Base-by-base conservation (phyloP, 2,797 vertebrate genomes). In the Typhlichthys eigenmanni region DNA sequence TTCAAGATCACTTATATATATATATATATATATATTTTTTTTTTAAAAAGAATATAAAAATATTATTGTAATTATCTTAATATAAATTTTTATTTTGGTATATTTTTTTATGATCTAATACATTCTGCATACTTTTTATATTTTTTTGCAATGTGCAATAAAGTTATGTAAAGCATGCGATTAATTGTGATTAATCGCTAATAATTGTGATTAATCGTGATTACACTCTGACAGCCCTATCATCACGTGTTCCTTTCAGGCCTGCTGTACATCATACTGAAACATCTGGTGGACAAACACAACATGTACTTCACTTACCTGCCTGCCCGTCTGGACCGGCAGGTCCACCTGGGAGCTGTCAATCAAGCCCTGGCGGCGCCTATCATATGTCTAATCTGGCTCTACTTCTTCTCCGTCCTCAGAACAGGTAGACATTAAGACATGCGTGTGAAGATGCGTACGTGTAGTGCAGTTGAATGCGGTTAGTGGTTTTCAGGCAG, bases 331-430 rank as follows among this genome's bases (percentile, higher is more conserved):
- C 89, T 99, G 49, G 94, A 97, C 79, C 89, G 88, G 49, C 91
- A 92, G 61, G 95, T 97, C 65, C 97, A 99, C 85, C 87, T 95
- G 7, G 93, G 87, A 13, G 98, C 96, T 1, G 96, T 99, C 79
- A 96, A 92, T 80, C 96, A 98, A 89, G 96, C 96, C 1, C 73
- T 98, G 66, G 93, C 95, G 0, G 98, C 98, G 0, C 98, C 98
- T 51, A 98, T 99, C 79, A 93, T 99, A 75, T 98, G 96, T 78
- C 92, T 99, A 3, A 94, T 98, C 75, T 99, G 96, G 95, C 93
- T 99, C 24, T 97, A 93, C 63, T 98, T 98, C 83, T 98, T 94
- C 84, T 98, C 96, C 1, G 93, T 98, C 50, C 84, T 99, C 62
- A 86, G 96, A 53, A 87, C 95, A 76, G 95, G 98, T 98, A 29